Evolutionary conservation across 2,888 invertebrate species (phyloP), one percentile per base, ranked within the genome.

Genomic region (Petrophora chlorosata): DNA sequence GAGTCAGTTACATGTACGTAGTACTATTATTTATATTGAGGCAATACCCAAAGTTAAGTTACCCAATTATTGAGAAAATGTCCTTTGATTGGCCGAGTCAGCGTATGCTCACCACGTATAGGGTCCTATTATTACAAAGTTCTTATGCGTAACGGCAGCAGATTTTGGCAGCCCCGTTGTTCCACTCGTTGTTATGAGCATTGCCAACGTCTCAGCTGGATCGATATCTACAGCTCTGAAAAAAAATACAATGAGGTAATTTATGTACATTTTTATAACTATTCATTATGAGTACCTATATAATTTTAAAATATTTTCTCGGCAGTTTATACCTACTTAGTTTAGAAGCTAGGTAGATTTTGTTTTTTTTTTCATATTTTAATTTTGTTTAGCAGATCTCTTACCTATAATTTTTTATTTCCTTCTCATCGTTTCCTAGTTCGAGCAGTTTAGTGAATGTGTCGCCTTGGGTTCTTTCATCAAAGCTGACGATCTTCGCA

Each of bases 401-500:
- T 65, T 62, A 79, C 78, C 57, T 63, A 46, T 76, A 79, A 8
- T 72, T 62, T 9, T 68, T 63, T 12, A 67, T 38, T 3, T 55
- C 17, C 1, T 57, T 53, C 5, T 56, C 68, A 4, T 57, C 65
- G 53, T 66, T 59, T 26, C 59, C 67, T 22, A 38, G 14, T 2
- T 67, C 50, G n/a, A 78, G 41, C 29, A 80, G 74, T n/a, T 77
- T 69, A 0, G 47, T 9, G 4, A 76, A 70, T 30, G 63, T 70
- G 36, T 60, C 60, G 0, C 70, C 55, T 39, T 77, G 69, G 42
- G 70, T 69, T 5, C 73, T 71, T 34, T 65, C 65, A 28, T 79
- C 75, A 34, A 81, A 80, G 0, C 70, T 74, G 0, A 82, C 58
- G 7, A 81, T 72, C 5, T 59, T 49, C 2, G 75, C 58, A 15